Conservation (phyloP, 2,797 vertebrate species). For the Danio tinwini region DNA sequence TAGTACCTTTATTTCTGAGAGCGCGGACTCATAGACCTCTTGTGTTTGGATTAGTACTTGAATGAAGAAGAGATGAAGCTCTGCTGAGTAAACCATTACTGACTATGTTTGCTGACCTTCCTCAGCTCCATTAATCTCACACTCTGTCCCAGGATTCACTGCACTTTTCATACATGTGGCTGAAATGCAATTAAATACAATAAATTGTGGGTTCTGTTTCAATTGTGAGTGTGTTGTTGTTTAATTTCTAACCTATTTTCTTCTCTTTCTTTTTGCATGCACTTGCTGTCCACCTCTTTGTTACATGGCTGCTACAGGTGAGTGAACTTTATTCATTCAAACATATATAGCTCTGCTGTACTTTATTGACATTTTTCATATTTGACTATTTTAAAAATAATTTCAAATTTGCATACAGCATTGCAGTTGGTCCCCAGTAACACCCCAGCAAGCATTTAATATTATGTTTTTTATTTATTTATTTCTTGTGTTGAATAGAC, state of each 20-base stretch:
- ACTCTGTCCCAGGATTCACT: neutral
- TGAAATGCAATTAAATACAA: neutral
- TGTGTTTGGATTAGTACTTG: slow-evolving; percentile 25
- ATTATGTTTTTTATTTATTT: too few relatives aligned
- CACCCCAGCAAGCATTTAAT: too few relatives aligned
- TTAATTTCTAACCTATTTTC: neutral
- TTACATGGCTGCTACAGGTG: slow-evolving; percentile 19
- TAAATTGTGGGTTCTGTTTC: neutral
- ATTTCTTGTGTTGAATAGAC: too few relatives aligned
- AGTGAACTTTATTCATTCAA: slow-evolving; percentile 5
- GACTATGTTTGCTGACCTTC: slow-evolving; percentile 14
- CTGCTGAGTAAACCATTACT: slow-evolving; percentile 28
- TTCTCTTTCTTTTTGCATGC: slow-evolving; percentile 12
- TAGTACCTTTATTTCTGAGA: neutral
- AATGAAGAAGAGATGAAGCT: slow-evolving; percentile 37
- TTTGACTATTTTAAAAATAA: neutral
- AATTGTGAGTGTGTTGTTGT: neutral
- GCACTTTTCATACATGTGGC: neutral
- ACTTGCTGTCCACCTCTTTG: slow-evolving; percentile 1
- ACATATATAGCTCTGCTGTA: neutral
- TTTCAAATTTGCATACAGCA: neutral
- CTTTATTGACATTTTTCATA: neutral
- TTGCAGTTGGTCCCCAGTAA: neutral
- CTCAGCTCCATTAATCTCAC: slow-evolving; percentile 9
- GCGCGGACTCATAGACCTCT: neutral